Base-by-base conservation (phyloP, 2,113 vertebrate species). In the Rhinichthys klamathensis region DNA sequence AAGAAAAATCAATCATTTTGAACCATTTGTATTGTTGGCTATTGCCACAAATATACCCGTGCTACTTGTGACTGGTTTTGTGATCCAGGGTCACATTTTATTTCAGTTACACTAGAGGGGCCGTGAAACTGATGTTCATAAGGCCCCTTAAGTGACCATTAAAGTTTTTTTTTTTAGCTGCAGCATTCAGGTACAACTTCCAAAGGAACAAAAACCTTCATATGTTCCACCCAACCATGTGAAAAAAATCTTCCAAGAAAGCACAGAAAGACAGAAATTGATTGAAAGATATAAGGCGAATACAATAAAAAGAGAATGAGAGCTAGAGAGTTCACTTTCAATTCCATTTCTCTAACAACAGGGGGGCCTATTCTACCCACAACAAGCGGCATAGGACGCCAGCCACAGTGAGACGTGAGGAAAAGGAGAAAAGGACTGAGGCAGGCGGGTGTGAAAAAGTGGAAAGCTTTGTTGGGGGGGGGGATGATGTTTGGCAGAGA, bases 341-440 rank as follows among this genome's bases (percentile, higher is more conserved):
- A 44, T 65, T 83, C 69, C 78, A 70, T 87, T 76, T 72, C 76
- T 80, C 69, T 25, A 80, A 16, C 83, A 61, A 75, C 49, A 38
- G 65, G 80, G 78, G 82, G 88, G 78, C 84, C 88, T 75, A 67
- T 86, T 88, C 77, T 61, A 61, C 86, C 70, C 61, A 85, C 78
- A 86, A 82, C 74, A 72, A 87, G 75, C 76, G 77, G 60, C 67
- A 83, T 65, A 89, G n/a, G 72, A 75, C 83, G 88, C 83, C 30
- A 54, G 27, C 6, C 25, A 44, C 51, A 46, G 67, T 12, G 21
- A 54, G n/a, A 15, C 6, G 32, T 74, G 79, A 82, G 75, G 78
- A 86, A 73, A 73, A 63, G 30, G 27, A 75, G 74, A 44, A 60
- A 35, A 80, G 46, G 3, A 49, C 27, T 8, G 18, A 67, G 10